Evolutionary conservation across 1,140 invertebrate genomes (phyloP), one percentile per base, ranked within the genome.

Genomic region (Brachionus koreanus): DNA sequence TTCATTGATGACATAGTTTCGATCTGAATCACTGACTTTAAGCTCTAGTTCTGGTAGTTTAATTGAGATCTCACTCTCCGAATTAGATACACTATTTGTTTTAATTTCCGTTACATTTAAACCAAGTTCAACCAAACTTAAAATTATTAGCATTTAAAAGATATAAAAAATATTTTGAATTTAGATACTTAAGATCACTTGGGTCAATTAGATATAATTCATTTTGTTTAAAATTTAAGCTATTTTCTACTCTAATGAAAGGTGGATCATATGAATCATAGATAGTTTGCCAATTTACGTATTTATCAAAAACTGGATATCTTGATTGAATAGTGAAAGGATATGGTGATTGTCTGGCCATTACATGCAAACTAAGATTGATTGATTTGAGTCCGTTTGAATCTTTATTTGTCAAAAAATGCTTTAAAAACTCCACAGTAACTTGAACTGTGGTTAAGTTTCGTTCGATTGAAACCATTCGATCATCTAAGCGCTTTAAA

Each of bases 251-350:
- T 46, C 12, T 46, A 12, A 74, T 74, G 43, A 33, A 46, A 12
- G 69, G 69, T 46, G 69, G 69, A 29, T 74, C 69, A 25, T 74
- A 74, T 5, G 69, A 74, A 61, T 77, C 33, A 33, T 61, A 85
- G 82, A 86, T 85, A 69, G 89, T 88, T 84, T 89, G 87, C 89
- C 88, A 90, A 16, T 87, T 86, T 1, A 90, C 88, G 83, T 88
- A 89, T 84, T 89, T 88, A 83, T 89, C 89, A 83, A 89, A 86
- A n/a, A 90, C 86, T 49, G 88, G 88, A 82, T 88, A 89, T 7
- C 89, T 84, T 35, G 87, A 84, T 37, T 89, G 85, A 61, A 85
- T 84, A 0, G 89, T 90, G n/a, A 84, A 86, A 9, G 86, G 87
- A 84, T 90, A 90, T 13, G 89, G 89, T 3, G 89, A 89, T 74